Conservation (phyloP, 2,113 vertebrate genomes). For the Telmatochromis bifrenatus region DNA sequence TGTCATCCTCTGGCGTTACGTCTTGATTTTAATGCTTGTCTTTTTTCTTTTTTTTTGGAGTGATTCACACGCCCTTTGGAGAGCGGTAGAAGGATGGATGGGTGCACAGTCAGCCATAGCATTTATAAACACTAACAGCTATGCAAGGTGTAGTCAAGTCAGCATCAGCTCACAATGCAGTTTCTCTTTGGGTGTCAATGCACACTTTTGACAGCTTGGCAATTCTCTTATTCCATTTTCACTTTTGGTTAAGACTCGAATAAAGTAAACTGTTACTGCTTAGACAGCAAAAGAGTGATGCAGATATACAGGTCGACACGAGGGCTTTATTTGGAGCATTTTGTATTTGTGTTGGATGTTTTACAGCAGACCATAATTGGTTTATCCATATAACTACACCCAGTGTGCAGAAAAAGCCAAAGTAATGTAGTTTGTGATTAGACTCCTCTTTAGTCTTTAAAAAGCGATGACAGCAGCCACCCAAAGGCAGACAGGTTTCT, state of each 20-base stretch:
- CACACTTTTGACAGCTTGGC: slow-evolving; percentile 14
- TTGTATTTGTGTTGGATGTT: slow-evolving; percentile 16
- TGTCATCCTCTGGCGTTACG: slow-evolving; percentile 39
- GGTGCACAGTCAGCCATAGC: slow-evolving; percentile 39
- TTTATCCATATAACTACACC: neutral
- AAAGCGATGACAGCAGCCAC: neutral
- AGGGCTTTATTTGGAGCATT: neutral
- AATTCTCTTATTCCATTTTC: slow-evolving; percentile 19
- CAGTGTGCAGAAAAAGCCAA: neutral
- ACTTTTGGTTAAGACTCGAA: neutral
- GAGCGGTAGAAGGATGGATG: slow-evolving; percentile 6
- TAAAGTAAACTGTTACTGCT: neutral
- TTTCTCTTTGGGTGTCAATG: neutral
- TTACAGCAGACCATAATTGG: neutral
- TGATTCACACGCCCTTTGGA: slow-evolving; percentile 48
- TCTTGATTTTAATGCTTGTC: slow-evolving; percentile 47
- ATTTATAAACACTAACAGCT: slow-evolving; percentile 46
- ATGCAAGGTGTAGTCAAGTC: slow-evolving; percentile 32
- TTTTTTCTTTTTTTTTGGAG: slow-evolving; percentile 17
- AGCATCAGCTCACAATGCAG: neutral
- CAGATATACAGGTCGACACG: neutral
- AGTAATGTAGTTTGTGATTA: neutral
- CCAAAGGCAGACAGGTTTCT: neutral
- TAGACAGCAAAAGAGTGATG: neutral
- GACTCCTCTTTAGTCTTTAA: neutral